Evolutionary conservation across 2,888 invertebrate genomes (phyloP).

Genomic region (Caenorhabditis macrosperma): DNA sequence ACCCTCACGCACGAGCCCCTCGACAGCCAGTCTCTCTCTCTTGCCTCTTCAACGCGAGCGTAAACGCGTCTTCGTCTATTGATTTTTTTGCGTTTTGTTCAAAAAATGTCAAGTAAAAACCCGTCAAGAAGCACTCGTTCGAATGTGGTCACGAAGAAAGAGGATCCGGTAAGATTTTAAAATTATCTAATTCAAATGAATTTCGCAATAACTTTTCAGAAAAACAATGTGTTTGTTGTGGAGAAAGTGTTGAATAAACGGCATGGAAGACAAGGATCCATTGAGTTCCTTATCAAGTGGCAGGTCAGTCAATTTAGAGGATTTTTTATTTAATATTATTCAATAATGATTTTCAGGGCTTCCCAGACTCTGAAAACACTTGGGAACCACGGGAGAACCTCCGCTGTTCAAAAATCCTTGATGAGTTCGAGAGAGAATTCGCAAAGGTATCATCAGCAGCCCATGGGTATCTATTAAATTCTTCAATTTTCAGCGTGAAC

Average conservation of each 20-base stretch:
- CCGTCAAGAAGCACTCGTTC: not conserved
- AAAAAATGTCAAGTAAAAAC: not conserved
- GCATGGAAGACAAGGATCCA: not conserved
- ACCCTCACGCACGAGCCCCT: not conserved
- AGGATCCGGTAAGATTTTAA: not conserved
- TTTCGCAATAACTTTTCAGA: not conserved
- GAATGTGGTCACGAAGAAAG: not conserved
- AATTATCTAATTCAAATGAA: not conserved
- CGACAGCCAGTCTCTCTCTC: not conserved
- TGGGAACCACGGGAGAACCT: conserved; percentile 20
- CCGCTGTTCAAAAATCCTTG: not conserved
- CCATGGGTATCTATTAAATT: not conserved
- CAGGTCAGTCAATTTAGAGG: not conserved
- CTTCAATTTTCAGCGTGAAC: not conserved
- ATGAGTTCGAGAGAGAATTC: not conserved
- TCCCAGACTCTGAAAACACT: not conserved
- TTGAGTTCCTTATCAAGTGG: conserved; percentile 16
- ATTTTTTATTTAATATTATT: not conserved
- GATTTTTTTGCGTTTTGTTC: not conserved
- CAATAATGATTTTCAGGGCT: conserved; percentile 11
- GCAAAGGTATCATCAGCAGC: too few species aligned
- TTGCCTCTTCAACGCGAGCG: not conserved
- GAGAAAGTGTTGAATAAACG: conserved; percentile 21
- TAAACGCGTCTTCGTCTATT: not conserved
- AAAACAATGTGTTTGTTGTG: conserved; percentile 1